Evolutionary conservation across 2,888 invertebrate species (phyloP).

Genomic region (Drosophila rellima): DNA sequence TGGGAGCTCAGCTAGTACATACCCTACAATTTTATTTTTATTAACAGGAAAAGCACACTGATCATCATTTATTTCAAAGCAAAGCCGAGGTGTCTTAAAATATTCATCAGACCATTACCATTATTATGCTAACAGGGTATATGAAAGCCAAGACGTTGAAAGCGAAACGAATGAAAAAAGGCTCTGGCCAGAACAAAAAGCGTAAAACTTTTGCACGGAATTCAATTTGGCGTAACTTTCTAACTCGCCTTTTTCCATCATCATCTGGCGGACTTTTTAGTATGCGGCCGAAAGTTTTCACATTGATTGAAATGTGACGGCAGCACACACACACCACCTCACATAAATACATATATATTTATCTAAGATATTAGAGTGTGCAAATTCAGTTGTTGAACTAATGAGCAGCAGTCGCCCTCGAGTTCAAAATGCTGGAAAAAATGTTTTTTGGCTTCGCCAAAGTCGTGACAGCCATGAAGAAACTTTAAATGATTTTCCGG

Average conservation of each 20-base stretch:
- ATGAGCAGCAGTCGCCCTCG: slow-evolving; percentile 66
- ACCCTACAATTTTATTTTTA: background rate
- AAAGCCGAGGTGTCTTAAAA: background rate
- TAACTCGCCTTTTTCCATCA: slow-evolving; percentile 52
- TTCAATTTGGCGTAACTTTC: slow-evolving; percentile 76
- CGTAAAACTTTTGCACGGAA: slow-evolving; percentile 62
- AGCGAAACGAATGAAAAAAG: slow-evolving; percentile 19
- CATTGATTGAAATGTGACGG: slow-evolving; percentile 75
- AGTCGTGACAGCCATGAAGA: slow-evolving; percentile 61
- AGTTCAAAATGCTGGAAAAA: slow-evolving; percentile 45
- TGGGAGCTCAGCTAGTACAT: background rate
- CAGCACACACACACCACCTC: slow-evolving; percentile 9
- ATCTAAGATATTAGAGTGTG: slow-evolving; percentile 37
- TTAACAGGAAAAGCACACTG: background rate
- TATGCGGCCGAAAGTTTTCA: slow-evolving; percentile 70
- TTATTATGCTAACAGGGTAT: slow-evolving; percentile 28
- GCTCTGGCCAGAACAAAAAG: slow-evolving; percentile 25
- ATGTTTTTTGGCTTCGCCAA: slow-evolving; percentile 53
- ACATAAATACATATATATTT: slow-evolving; percentile 13
- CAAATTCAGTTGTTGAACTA: slow-evolving; percentile 73
- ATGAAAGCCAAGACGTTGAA: background rate
- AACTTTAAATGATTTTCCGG: slow-evolving; percentile 72
- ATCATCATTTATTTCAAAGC: background rate
- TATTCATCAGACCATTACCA: background rate
- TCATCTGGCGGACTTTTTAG: slow-evolving; percentile 72